Base-by-base conservation (phyloP, 2,113 vertebrate genomes). In the Toxotes chatareus region DNA sequence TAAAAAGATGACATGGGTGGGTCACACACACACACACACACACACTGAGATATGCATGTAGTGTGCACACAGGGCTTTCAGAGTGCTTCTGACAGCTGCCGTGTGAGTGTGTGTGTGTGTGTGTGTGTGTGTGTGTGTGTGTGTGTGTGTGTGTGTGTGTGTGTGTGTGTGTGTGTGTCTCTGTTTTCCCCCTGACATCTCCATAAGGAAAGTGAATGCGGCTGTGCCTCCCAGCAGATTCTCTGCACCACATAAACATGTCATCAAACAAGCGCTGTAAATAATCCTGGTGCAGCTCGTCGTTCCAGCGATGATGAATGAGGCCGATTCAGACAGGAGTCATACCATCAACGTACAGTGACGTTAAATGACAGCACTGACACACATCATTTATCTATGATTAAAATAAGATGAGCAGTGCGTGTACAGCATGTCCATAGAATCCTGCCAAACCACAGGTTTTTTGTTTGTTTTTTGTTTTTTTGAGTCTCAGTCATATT, bases 161-260 rank as follows among this genome's bases (percentile, higher is more conserved):
- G 46, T 53, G 62, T 19, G 49, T 46, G 49, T 56, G 38, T 44
- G 51, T 11, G 34, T 55, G 61, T 17, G 47, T 34, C n/a, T 55
- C 32, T 40, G 17, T 51, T 49, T 67, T n/a, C 40, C 49, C 38
- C 49, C 38, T 72, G 80, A 81, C 63, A 11, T 84, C 78, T 89
- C 78, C 75, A 85, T 70, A 44, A 79, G 75, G 76, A 64, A 57
- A 67, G 46, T 23, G 75, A 85, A 40, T 27, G 11, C 17, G 65
- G 62, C 44, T 62, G 65, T 38, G 36, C 75, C 46, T 87, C 67
- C 79, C 59, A 53, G 64, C 79, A 76, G 80, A 80, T 87, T 86
- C 72, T 79, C 78, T 46, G 74, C 85, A 82, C 53, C 78, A 46
- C 76, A 88, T 88, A 85, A 87, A 81, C 66, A 77, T 71, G 56